Evolutionary conservation across 2,797 vertebrate species (phyloP), one percentile per base, ranked within the genome.

Genomic region (Sciurus vulgaris): DNA sequence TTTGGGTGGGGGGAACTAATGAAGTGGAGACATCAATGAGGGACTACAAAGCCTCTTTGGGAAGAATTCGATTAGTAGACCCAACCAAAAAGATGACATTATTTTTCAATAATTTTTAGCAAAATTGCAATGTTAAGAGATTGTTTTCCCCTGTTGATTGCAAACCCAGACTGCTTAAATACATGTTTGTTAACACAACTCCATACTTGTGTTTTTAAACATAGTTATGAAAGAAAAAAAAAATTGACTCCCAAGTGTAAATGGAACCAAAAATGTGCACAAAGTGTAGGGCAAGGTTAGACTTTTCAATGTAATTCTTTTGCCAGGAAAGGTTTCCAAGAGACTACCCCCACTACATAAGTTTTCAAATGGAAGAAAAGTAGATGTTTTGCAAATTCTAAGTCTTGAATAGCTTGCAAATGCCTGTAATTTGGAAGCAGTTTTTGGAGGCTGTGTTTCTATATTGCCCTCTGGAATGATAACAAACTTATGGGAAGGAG

Each of bases 381-480:
- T 92, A 96, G 89, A 93, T 69, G 38, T 95, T 97, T 97, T 95
- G 83, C 63, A 89, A 97, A 96, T 83, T 95, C 70, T 73, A 83
- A 76, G 83, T 81, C 94, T 94, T 86, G 65, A 94, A 82, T 79
- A 82, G 79, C 78, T n/a, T 92, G 84, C 94, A 96, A 95, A 96
- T 92, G 93, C 81, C 93, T 95, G 38, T 96, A 96, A 97, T 97
- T 96, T 96, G 69, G 91, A 96, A 89, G 87, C 51, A 65, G 81
- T 91, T 72, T 90, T 91, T 70, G n/a, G 88, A 95, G 83, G 79
- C 79, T 96, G 1, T 95, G 61, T 84, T 97, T 97, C 94, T 77
- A 69, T 93, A 91, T 70, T 93, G 44, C 87, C 72, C 63, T 74
- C 49, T 85, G 96, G 89, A 96, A 96, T 96, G 95, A 94, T 94